Evolutionary conservation across 2,113 vertebrate species (phyloP).

Genomic region (Emydocephalus ijimae): DNA sequence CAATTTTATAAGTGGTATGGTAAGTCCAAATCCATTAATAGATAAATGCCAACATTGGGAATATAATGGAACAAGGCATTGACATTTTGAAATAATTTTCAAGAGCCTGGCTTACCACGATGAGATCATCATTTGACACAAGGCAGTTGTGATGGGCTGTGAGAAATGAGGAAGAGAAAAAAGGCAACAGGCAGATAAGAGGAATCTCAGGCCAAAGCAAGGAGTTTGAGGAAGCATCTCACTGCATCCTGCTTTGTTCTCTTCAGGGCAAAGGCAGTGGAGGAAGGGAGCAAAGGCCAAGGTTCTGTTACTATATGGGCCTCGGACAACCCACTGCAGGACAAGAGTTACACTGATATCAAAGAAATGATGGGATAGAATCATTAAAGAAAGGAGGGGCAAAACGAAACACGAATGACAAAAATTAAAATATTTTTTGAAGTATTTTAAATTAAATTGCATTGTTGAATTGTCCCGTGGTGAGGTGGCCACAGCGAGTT

Average conservation of each 20-base stretch:
- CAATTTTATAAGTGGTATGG: neutral
- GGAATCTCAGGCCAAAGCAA: neutral
- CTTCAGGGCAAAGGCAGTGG: neutral
- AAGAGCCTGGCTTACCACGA: neutral
- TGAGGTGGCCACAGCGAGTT: neutral
- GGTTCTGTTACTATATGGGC: neutral
- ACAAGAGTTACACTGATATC: neutral
- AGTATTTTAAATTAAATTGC: neutral
- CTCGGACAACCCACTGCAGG: too few species aligned
- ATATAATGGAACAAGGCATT: neutral
- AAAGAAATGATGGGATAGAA: neutral
- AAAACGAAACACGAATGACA: neutral
- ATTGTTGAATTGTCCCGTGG: neutral
- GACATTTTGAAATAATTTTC: neutral
- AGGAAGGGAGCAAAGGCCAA: neutral
- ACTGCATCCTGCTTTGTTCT: neutral
- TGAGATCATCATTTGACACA: neutral
- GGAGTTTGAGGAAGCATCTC: neutral
- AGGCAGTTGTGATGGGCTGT: neutral
- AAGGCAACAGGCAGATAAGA: neutral
- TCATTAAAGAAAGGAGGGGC: neutral
- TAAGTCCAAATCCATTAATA: neutral
- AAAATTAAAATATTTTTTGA: neutral
- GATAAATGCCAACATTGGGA: neutral
- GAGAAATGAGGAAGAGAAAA: neutral